Evolutionary conservation across 2,888 invertebrate species (phyloP).

Genomic region (Spodoptera littoralis): DNA sequence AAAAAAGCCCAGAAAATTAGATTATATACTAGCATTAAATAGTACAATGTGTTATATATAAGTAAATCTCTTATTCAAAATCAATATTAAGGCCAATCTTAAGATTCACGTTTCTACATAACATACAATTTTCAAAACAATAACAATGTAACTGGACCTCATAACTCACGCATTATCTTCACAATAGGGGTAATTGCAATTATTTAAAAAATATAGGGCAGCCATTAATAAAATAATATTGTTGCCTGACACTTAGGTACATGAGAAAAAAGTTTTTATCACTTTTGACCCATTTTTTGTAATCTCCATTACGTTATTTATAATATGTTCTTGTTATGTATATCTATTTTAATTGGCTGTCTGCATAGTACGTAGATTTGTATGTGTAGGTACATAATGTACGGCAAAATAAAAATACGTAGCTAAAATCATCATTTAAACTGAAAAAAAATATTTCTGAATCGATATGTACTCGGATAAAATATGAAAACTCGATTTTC

Average conservation of each 20-base stretch:
- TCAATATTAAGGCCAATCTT: not conserved
- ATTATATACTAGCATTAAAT: no score
- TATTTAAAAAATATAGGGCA: conserved; percentile 49
- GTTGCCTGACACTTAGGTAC: conserved; percentile 19
- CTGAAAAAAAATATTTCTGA: no score
- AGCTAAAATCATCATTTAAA: no score
- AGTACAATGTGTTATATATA: no score
- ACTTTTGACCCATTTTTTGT: conserved; percentile 59
- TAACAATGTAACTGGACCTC: conserved; percentile 33
- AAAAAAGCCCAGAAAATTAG: no score
- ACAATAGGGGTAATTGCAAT: conserved; percentile 49
- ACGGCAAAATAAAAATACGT: no score
- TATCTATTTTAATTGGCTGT: conserved; percentile 3
- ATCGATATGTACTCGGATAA: no score
- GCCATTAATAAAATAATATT: conserved; percentile 39
- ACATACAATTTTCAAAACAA: conserved; percentile 15
- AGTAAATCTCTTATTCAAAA: no score
- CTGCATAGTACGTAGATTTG: no score
- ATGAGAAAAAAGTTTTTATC: conserved; percentile 53
- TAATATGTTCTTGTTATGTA: conserved; percentile 20
- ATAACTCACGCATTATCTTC: conserved; percentile 50
- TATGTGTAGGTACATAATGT: no score
- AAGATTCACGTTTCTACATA: not conserved
- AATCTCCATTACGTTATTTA: conserved; percentile 49
- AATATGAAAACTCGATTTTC: no score